Evolutionary conservation across 2,797 vertebrate genomes (phyloP), one percentile per base, ranked within the genome.

Genomic region (Tarsius wallacei): DNA sequence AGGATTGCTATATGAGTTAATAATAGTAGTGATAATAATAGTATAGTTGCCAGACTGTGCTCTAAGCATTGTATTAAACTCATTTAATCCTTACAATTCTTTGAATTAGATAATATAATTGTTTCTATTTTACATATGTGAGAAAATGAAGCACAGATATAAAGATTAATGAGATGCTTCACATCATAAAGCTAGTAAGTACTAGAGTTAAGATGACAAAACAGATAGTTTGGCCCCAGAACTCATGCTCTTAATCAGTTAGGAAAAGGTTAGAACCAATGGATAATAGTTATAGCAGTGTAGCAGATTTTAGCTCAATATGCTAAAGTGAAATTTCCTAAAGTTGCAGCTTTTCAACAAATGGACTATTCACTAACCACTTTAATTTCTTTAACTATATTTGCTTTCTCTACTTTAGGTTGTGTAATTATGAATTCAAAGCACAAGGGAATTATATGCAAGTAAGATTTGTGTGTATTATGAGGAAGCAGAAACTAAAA

Each of bases 341-440:
- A 89, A 87, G 0, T 81, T 84, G 17, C 26, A 93, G 42, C 5
- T 87, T 8, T 78, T 89, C 33, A 97, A 81, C 5, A 91, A 90
- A 70, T 78, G 3, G 21, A 22, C 22, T 73, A 17, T 64, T 88
- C 4, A 42, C 11, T 57, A 84, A 33, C 31, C 31, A 73, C 12
- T 94, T 89, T 81, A n/a, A 82, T 87, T 16, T 66, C 36, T 87
- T 3, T 87, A 68, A 70, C 28, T 84, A 42, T 76, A 89, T 81
- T 93, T 95, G n/a, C 19, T 13, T 73, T 94, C 17, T 80, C 24
- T 33, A 82, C 2, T 76, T 94, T 85, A 17, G 2, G 24, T 42
- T 74, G 93, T 94, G 5, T 88, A 82, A 86, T 78, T 73, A 3
- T 74, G n/a, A 17, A 74, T 77, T 95, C 85, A 91, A 89, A 93